Percentiles rank a stretch among this genome's conserved stretches.
phyloP scores from a whole-genome alignment of 2,888 invertebrate genomes.

The Latheticus oryzae region DNA sequence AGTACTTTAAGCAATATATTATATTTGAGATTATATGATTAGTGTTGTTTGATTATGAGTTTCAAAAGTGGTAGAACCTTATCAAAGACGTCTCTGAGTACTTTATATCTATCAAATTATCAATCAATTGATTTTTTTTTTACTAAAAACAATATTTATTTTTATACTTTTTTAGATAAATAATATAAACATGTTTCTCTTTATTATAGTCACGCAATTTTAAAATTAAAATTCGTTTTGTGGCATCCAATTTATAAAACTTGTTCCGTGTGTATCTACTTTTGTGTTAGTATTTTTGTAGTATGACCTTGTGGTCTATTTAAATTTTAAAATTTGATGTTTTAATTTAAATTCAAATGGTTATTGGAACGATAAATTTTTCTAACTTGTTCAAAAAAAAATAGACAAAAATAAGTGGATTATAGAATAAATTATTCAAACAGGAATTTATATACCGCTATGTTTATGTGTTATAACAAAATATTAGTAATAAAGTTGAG shows the following conservation, averaged over 20 bases:
- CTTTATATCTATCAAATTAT: too few species aligned
- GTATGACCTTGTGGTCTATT: constrained; percentile 26
- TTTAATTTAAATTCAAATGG: constrained; percentile 1
- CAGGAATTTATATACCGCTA: constrained; percentile 29
- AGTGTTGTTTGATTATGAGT: too few species aligned
- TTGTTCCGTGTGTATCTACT: constrained; percentile 11
- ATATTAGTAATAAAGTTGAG: constrained; percentile 1
- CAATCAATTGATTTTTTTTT: too few species aligned
- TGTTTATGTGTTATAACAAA: constrained; percentile 1
- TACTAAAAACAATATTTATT: too few species aligned
- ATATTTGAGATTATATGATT: too few species aligned
- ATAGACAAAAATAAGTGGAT: constrained; percentile 15
- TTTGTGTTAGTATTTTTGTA: constrained; percentile 17
- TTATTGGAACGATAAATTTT: constrained; percentile 9
- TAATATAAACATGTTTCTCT: not conserved
- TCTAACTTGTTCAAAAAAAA: not conserved
- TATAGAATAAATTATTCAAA: constrained; percentile 6
- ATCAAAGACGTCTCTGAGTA: too few species aligned
- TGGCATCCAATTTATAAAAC: constrained; percentile 23
- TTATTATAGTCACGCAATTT: constrained; percentile 23
- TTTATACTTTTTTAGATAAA: too few species aligned
- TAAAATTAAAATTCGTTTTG: constrained; percentile 26
- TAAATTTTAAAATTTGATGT: constrained; percentile 17
- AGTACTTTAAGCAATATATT: too few species aligned
- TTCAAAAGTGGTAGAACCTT: too few species aligned